Evolutionary conservation across 1,140 invertebrate genomes (phyloP).

Genomic region (Tyrophagus putrescentiae): DNA sequence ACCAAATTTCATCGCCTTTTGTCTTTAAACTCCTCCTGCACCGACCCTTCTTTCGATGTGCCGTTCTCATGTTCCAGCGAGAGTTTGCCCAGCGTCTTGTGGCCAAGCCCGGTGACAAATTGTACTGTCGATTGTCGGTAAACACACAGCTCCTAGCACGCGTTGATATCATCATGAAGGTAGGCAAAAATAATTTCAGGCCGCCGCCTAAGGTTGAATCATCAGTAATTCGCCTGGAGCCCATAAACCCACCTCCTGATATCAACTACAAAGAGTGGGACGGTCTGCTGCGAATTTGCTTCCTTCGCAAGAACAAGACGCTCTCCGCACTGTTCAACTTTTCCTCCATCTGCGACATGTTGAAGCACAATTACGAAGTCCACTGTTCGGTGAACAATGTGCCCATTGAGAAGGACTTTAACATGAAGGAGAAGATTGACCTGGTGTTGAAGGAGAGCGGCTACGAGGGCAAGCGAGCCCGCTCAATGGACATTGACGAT

Average conservation of each 20-base stretch:
- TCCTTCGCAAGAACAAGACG: constrained; percentile 90
- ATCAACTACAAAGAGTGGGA: constrained; percentile 98
- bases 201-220: constrained; percentile 98
- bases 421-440: constrained; percentile 68
- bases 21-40: constrained; percentile 94
- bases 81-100: constrained; percentile 95
- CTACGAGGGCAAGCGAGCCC: constrained; percentile 62
- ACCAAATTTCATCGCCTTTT: constrained; percentile 93
- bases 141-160: constrained; percentile 89
- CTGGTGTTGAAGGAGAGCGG: constrained; percentile 47
- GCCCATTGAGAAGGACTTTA: constrained; percentile 60
- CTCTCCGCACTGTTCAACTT: constrained; percentile 69
- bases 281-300: constrained; percentile 81
- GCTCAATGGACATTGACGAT: constrained; percentile 91
- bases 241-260: constrained; percentile 83
- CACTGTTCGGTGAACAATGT: constrained; percentile 73
- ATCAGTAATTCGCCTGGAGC: constrained; percentile 93
- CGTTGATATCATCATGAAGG: constrained; percentile 95
- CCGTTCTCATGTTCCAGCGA: constrained; percentile 94
- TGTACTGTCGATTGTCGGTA: constrained; percentile 88
- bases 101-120: constrained; percentile 90
- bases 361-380: constrained; percentile 83
- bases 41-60: constrained; percentile 61
- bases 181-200: constrained; percentile 94
- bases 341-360: constrained; percentile 55